Percentiles rank a stretch among this genome's conserved stretches.
Conservation (phyloP, 2,888 invertebrate species). For the Eumacrocentrus americanus region DNA sequence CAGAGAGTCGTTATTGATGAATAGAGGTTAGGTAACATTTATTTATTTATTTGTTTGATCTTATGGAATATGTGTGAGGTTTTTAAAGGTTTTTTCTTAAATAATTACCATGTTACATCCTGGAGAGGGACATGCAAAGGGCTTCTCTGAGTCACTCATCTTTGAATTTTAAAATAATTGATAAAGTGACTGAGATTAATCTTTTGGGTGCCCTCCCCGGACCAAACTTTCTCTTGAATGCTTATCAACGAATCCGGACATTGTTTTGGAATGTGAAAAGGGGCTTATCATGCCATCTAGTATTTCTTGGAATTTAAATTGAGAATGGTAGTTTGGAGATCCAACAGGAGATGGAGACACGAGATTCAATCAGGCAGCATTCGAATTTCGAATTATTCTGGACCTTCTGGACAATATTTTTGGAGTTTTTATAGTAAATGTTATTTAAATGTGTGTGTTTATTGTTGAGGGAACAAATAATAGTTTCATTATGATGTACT, state of each 20-base stretch:
- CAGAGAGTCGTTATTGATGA: background rate
- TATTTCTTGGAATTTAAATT: background rate
- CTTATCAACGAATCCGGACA: too few relatives aligned
- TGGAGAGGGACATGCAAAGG: constrained; percentile 72
- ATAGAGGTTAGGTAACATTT: background rate
- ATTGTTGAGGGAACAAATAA: too few relatives aligned
- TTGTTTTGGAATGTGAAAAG: background rate
- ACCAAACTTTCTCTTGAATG: too few relatives aligned
- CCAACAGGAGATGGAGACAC: background rate
- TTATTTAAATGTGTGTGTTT: too few relatives aligned
- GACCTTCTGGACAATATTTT: background rate
- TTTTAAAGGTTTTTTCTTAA: background rate
- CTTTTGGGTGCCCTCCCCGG: too few relatives aligned
- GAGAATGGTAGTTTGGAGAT: background rate
- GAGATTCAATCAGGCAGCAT: background rate
- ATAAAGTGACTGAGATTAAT: too few relatives aligned
- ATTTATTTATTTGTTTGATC: background rate
- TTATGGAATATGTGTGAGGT: background rate
- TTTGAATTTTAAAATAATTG: too few relatives aligned
- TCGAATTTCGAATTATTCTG: background rate
- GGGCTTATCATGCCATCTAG: background rate
- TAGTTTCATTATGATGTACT: too few relatives aligned
- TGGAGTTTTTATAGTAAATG: too few relatives aligned
- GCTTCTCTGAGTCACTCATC: constrained; percentile 69
- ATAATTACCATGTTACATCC: constrained; percentile 73